phyloP scores from a whole-genome alignment of 2,888 invertebrate species.

The Calliphora vomitoria region DNA sequence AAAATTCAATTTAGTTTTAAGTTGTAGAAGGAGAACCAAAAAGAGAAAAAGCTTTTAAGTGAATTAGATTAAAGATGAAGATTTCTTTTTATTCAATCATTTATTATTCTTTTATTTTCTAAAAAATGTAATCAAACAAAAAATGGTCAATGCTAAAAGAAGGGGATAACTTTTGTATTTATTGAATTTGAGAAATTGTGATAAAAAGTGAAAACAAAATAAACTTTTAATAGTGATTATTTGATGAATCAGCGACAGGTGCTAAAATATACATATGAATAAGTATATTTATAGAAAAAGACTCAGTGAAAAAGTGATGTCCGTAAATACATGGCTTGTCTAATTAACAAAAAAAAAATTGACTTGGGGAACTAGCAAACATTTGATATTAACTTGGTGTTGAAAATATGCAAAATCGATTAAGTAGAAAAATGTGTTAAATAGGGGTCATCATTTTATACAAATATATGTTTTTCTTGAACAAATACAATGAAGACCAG shows the following conservation, averaged over 20 bases:
- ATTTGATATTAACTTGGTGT: too few species aligned
- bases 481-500: too few species aligned
- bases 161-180: slow-evolving; percentile 2
- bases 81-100: slow-evolving; percentile 10
- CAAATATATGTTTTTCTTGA: too few species aligned
- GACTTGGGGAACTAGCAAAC: too few species aligned
- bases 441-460: too few species aligned
- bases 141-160: background rate
- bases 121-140: background rate
- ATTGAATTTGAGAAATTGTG: background rate
- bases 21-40: background rate
- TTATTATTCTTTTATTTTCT: background rate
- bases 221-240: background rate
- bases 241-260: background rate
- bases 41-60: slow-evolving; percentile 59
- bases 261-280: background rate
- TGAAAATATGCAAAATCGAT: too few species aligned
- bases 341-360: too few species aligned
- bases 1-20: slow-evolving; percentile 7
- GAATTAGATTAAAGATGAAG: slow-evolving; percentile 58
- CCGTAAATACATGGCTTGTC: too few species aligned
- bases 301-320: too few species aligned
- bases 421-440: too few species aligned
- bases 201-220: slow-evolving; percentile 11
- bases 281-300: too few species aligned